Conservation (phyloP, 2,888 invertebrate species). For the Mechanitis messenoides region DNA sequence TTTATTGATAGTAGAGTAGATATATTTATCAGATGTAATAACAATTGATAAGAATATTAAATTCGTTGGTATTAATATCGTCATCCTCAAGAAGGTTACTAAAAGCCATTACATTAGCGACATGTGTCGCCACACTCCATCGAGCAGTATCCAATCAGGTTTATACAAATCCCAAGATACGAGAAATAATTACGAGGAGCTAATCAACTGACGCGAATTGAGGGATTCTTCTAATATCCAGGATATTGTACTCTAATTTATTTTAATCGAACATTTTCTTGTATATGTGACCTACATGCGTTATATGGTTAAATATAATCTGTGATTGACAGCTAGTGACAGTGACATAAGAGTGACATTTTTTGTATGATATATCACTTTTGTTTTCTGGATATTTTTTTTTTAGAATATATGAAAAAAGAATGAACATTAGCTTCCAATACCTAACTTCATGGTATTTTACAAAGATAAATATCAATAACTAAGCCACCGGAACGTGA, state of each 20-base stretch:
- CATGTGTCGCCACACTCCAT: conserved; percentile 72
- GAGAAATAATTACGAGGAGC: conserved; percentile 70
- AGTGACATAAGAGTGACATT: too few species aligned
- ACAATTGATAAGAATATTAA: too few species aligned
- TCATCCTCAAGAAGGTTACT: conserved; percentile 19
- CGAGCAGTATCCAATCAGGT: conserved; percentile 74
- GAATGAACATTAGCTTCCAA: not conserved
- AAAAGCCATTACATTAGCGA: conserved; percentile 25
- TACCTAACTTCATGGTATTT: not conserved
- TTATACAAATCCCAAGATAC: conserved; percentile 70
- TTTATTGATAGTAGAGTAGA: too few species aligned
- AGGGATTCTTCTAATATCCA: conserved; percentile 50
- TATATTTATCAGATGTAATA: too few species aligned
- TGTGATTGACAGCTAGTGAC: too few species aligned
- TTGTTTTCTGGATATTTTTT: too few species aligned
- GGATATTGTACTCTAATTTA: conserved; percentile 24
- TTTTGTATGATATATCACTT: too few species aligned
- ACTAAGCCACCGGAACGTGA: conserved; percentile 49
- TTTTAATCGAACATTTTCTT: not conserved
- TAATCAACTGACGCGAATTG: conserved; percentile 67
- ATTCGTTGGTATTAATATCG: conserved; percentile 3
- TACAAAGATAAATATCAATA: conserved; percentile 22
- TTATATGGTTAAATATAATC: too few species aligned
- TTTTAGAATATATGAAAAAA: too few species aligned
- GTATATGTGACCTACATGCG: too few species aligned